Conservation (phyloP, 2,888 invertebrate species). For the Ophonus ardosiacus region DNA sequence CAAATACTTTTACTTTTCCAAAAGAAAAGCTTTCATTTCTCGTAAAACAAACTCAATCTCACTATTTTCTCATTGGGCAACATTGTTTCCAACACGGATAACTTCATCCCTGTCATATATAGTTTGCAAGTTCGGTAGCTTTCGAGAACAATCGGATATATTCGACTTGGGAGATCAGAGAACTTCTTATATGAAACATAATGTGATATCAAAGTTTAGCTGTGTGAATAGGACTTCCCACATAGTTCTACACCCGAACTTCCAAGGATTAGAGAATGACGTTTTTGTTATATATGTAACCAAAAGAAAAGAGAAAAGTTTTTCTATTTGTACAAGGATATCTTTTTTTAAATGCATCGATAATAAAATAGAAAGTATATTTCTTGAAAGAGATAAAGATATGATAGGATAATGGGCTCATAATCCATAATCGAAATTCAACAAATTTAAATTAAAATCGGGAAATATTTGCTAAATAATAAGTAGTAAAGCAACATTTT, state of each 20-base stretch:
- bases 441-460: too few relatives aligned
- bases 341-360: neutral
- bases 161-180: neutral
- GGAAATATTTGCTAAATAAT: too few relatives aligned
- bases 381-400: too few relatives aligned
- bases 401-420: too few relatives aligned
- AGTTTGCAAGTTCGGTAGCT: slow-evolving; percentile 18
- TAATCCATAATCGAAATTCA: too few relatives aligned
- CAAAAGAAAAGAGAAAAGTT: neutral
- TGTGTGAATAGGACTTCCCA: slow-evolving; percentile 25
- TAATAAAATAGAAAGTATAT: neutral
- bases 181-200: slow-evolving; percentile 17
- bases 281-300: neutral
- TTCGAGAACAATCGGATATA: slow-evolving; percentile 16
- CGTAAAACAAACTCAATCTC: neutral
- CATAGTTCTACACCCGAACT: slow-evolving; percentile 8
- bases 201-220: slow-evolving; percentile 12
- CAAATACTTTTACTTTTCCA: neutral
- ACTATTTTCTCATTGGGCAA: neutral
- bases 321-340: neutral
- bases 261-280: neutral
- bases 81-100: slow-evolving; percentile 4
- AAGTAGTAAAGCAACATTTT: too few relatives aligned
- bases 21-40: neutral
- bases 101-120: slow-evolving; percentile 8